Conservation (phyloP, 2,797 vertebrate genomes). For the Crypturellus tataupa region DNA sequence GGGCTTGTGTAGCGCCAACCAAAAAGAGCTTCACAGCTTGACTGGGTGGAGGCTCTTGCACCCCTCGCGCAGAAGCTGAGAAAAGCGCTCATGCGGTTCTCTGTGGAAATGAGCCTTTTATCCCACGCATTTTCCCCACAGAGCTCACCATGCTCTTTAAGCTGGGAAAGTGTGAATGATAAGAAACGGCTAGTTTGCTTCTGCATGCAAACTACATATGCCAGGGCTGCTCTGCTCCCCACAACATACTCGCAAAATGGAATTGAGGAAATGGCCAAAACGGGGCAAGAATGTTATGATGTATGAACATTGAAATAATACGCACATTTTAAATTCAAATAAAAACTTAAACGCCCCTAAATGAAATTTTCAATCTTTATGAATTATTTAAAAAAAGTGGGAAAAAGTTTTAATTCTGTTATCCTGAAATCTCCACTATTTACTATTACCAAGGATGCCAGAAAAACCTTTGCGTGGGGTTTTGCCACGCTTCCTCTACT, state of each 20-base stretch:
- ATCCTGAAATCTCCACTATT: neutral
- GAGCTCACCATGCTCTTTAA: neutral
- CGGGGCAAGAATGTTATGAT: neutral
- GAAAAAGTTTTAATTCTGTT: neutral
- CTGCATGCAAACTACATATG: neutral
- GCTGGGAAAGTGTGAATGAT: neutral
- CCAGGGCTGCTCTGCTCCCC: neutral
- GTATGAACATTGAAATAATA: neutral
- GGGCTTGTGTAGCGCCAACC: neutral
- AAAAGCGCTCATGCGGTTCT: neutral
- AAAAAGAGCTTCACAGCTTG: neutral
- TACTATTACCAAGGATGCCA: neutral
- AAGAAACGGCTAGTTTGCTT: neutral
- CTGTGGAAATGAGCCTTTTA: neutral
- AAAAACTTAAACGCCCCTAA: neutral
- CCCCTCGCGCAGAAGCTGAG: neutral
- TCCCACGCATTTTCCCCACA: fast-evolving
- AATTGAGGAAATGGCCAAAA: neutral
- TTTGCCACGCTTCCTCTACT: neutral
- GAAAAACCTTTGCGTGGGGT: neutral
- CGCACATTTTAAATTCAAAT: neutral
- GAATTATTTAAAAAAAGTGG: neutral
- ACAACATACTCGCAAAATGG: neutral
- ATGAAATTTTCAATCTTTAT: neutral
- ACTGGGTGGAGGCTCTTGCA: neutral